phyloP scores from a whole-genome alignment of 2,888 invertebrate genomes.

The Lithophane semibrunnea region DNA sequence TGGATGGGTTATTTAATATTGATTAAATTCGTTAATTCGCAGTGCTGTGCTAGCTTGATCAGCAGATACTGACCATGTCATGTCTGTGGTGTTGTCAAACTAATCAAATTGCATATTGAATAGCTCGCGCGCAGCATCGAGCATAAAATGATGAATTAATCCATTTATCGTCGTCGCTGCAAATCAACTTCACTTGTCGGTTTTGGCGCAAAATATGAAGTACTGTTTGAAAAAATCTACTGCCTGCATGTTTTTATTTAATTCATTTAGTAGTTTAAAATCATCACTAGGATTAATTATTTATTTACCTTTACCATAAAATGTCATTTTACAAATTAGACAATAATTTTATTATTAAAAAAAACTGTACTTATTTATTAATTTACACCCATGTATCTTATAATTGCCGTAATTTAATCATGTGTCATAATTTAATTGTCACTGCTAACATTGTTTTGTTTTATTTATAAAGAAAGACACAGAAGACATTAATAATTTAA shows the following conservation, averaged over 20 bases:
- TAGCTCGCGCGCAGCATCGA: constrained; percentile 17
- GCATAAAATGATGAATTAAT: constrained; percentile 40
- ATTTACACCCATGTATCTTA: neutral
- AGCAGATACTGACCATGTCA: constrained; percentile 6
- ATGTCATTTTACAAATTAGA: neutral
- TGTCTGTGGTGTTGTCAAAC: constrained; percentile 11
- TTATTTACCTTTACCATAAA: no score
- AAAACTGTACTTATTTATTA: neutral
- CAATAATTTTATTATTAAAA: neutral
- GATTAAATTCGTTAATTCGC: constrained; percentile 11
- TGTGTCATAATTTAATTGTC: neutral
- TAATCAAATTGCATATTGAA: constrained; percentile 45
- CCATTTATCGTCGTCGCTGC: constrained; percentile 21
- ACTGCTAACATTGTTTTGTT: neutral
- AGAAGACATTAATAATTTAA: neutral
- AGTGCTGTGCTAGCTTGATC: neutral
- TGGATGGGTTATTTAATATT: constrained; percentile 10
- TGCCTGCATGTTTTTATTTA: neutral
- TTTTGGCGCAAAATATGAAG: neutral
- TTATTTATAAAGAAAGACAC: neutral
- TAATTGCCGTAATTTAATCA: neutral
- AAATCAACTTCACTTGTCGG: constrained; percentile 23
- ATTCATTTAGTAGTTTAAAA: neutral
- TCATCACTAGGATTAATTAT: no score
- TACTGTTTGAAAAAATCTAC: neutral